Base-by-base conservation (phyloP, 1,140 invertebrate species). In the Drosophila albomicans region DNA sequence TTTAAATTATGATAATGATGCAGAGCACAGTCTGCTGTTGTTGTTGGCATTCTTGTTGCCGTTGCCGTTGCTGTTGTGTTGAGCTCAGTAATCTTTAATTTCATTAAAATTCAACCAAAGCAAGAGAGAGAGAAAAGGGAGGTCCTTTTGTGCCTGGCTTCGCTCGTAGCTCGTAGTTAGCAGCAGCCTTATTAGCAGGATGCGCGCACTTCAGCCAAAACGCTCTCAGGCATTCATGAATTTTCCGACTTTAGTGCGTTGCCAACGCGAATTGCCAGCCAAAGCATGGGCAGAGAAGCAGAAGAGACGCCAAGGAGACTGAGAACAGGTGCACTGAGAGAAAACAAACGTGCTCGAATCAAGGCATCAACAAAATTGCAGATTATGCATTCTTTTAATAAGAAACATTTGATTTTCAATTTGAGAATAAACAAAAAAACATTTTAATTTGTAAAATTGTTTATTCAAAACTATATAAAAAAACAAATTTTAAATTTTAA, bases 211-310 rank as follows among this genome's bases (percentile, higher is more conserved):
- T 81, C 54, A 68, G 67, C 59, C 32, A 54, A 61, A 69, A 52
- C 45, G 80, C 84, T 88, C 80, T 88, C 74, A 88, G 84, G 85
- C 84, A 88, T 88, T 88, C 82, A 88, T 88, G 85, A 88, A 84
- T 88, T 88, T 87, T 79, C 66, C 54, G 80, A 58, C 79, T 82
- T 82, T 73, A 87, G 86, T 86, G 82, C 76, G 82, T 82, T 64
- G 79, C 30, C 66, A 54, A 16, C 54, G 49, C 30, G 49, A 20
- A 63, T 38, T 5, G 76, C 68, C 62, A 43, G 38, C 58, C 35
- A 10, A 10, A 68, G 71, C 28, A 46, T 25, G 16, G 8, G 25
- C 0, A n/a, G 10, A 15, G 16, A 7, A n/a, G 2, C n/a, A 49
- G 11, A 38, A 30, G 11, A 8, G 10, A 25, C 20, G 20, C 20